Percentiles rank a stretch among this genome's conserved stretches.
Evolutionary conservation across 2,888 invertebrate species (phyloP).

Genomic region (Agelastica alni): DNA sequence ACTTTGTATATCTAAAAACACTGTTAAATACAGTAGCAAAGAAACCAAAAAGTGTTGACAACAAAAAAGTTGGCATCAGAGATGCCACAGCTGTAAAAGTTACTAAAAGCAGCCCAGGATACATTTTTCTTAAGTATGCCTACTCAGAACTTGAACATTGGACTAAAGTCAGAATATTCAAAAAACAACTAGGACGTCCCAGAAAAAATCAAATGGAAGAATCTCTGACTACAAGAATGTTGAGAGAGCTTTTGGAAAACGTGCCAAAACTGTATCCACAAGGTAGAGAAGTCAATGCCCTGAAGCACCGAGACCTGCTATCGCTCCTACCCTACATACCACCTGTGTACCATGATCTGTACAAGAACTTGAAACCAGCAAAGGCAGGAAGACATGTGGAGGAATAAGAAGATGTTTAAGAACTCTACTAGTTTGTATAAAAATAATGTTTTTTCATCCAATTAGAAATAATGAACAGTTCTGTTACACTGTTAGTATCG

Average conservation of each 20-base stretch:
- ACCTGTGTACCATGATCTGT: not conserved
- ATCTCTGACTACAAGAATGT: not conserved
- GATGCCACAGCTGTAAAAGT: slow-evolving; percentile 1
- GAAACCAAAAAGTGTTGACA: not conserved
- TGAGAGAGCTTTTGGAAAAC: not conserved
- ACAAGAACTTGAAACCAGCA: slow-evolving; percentile 1
- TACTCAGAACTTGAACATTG: not conserved
- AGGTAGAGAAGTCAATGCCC: not conserved
- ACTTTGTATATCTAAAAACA: not conserved
- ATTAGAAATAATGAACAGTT: too few species aligned
- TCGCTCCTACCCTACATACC: not conserved
- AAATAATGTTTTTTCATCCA: too few species aligned
- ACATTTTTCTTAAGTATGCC: not conserved
- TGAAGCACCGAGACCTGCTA: not conserved
- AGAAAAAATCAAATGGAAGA: not conserved
- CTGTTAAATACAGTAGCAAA: slow-evolving; percentile 2
- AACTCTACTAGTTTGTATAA: too few species aligned
- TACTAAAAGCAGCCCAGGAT: not conserved
- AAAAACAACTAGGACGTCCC: slow-evolving; percentile 1
- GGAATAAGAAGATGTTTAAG: too few species aligned
- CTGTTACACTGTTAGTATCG: too few species aligned
- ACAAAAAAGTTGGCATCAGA: not conserved
- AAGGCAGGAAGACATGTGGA: too few species aligned
- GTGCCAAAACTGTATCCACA: not conserved
- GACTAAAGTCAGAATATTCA: slow-evolving; percentile 1